Percentiles rank a stretch among this genome's conserved stretches.
Conservation (phyloP, 2,888 invertebrate genomes). For the Brachypterus glaber region DNA sequence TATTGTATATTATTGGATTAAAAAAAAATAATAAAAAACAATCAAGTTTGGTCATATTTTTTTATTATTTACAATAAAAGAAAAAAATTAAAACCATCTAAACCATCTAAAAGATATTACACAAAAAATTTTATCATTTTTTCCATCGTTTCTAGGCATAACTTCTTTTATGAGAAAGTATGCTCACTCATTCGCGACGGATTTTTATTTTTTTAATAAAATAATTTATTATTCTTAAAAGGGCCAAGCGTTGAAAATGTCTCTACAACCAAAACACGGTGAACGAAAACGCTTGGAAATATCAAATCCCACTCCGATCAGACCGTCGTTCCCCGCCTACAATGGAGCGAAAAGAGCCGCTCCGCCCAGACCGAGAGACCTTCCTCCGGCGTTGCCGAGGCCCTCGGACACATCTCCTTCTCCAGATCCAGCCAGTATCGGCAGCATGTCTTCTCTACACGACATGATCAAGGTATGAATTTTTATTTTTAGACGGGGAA, state of each 20-base stretch:
- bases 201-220: too few species aligned
- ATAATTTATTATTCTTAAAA: too few species aligned
- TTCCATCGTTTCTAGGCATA: too few species aligned
- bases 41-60: too few species aligned
- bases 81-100: too few species aligned
- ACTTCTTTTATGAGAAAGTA: too few species aligned
- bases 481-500: neutral
- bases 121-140: too few species aligned
- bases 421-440: conserved; percentile 56
- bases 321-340: conserved; percentile 43
- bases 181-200: too few species aligned
- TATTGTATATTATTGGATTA: too few species aligned
- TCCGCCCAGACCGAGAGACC: conserved; percentile 48
- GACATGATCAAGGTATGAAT: conserved; percentile 55
- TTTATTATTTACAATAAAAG: too few species aligned
- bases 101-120: too few species aligned
- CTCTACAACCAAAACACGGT: conserved; percentile 46
- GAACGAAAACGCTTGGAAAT: conserved; percentile 38
- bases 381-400: conserved; percentile 51
- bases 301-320: conserved; percentile 39
- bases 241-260: conserved; percentile 46
- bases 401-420: conserved; percentile 38
- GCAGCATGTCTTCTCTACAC: conserved; percentile 68
- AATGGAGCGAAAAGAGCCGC: conserved; percentile 45
- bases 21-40: too few species aligned